Evolutionary conservation across 2,113 vertebrate genomes (phyloP), one percentile per base, ranked within the genome.

Genomic region (Myrmophylax atrothorax): DNA sequence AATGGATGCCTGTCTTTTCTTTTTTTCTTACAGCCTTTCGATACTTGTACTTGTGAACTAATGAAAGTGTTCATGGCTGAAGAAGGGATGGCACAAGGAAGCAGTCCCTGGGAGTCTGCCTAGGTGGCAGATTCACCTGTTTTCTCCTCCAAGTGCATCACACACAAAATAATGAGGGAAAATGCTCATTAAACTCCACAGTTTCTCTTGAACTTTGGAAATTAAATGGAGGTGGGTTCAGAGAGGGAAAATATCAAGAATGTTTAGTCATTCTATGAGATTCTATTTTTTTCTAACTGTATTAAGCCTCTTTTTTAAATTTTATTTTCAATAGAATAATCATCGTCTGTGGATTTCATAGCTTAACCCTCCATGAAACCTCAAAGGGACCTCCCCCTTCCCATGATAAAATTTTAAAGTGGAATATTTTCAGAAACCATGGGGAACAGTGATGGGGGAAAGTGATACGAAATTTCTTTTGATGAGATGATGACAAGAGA

Each of bases 321-420:
- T 14, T 80, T 33, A 38, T 79, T 84, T 89, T 56, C 8, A 77
- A 83, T 90, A 95, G 70, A 73, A 90, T 49, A 53, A 67, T 79
- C 24, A 7, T 80, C 68, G 73, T 93, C 83, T 95, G 49, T 94
- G 75, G 72, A 62, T 82, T 96, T 95, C 63, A 73, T 92, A 92
- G 62, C 67, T 95, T 94, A 97, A 95, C 37, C 14, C 28, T 91
- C 52, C 81, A 80, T 20, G 47, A 97, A 97, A 94, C 82, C 56
- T 63, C 38, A 58, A 72, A 76, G 38, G 18, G 42, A 52, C 24
- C 7, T 7, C 2, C 4, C 7, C 1, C 68, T 78, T 77, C 49
- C 70, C 90, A 44, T 93, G 93, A 97, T 97, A 96, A 97, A 97
- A 97, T 97, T 97, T 98, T 97, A 81, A 98, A 98, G 92, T 85